phyloP scores from a whole-genome alignment of 2,888 invertebrate genomes.

The Xylota segnis region DNA sequence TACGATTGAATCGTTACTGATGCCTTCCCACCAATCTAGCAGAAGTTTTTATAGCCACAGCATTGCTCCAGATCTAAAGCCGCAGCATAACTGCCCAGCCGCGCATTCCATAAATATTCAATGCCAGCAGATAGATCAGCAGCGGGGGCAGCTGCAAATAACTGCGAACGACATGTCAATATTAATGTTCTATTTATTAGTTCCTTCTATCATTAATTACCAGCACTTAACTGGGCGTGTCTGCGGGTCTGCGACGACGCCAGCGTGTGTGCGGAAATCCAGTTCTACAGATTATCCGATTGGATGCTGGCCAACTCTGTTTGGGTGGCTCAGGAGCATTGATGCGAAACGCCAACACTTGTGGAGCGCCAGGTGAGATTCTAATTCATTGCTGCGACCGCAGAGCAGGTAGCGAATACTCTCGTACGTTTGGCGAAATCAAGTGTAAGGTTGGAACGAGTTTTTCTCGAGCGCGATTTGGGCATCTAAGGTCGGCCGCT shows the following conservation, averaged over 20 bases:
- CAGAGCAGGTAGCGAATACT: constrained; percentile 35
- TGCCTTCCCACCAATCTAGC: constrained; percentile 65
- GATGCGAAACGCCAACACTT: constrained; percentile 22
- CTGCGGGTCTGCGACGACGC: background rate
- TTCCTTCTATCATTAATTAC: constrained; percentile 58
- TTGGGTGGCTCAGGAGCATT: constrained; percentile 7
- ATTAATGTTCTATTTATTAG: constrained; percentile 43
- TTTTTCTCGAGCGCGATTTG: constrained; percentile 24
- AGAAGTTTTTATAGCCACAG: constrained; percentile 44
- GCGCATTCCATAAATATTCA: constrained; percentile 53
- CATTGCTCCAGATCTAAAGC: constrained; percentile 2
- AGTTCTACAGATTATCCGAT: constrained; percentile 5
- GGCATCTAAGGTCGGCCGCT: constrained; percentile 47
- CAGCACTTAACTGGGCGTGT: constrained; percentile 61
- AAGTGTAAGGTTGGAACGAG: constrained; percentile 68
- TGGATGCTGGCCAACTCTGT: background rate
- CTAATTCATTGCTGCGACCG: constrained; percentile 2
- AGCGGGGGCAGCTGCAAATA: constrained; percentile 8
- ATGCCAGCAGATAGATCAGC: constrained; percentile 18
- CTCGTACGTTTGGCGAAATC: constrained; percentile 52
- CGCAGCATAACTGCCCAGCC: constrained; percentile 1
- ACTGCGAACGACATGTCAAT: constrained; percentile 46
- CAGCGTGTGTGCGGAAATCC: background rate
- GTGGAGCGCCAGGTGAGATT: constrained; percentile 6
- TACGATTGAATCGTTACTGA: constrained; percentile 82